phyloP scores from a whole-genome alignment of 2,888 invertebrate genomes.

The Campoplex capitator region DNA sequence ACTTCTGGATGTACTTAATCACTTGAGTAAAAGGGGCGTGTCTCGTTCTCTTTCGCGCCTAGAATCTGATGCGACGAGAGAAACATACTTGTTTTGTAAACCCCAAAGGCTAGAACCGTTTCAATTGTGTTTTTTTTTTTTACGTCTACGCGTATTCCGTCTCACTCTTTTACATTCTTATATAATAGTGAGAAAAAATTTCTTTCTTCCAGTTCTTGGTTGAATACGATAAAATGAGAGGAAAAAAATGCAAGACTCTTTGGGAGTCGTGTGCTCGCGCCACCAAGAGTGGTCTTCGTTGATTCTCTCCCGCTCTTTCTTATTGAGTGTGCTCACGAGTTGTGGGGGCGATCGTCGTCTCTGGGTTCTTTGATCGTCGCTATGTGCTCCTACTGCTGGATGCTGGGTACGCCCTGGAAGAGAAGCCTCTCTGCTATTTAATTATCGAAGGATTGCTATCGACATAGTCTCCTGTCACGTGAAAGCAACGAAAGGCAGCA shows the following conservation, averaged over 20 bases:
- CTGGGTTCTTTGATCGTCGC: conserved; percentile 35
- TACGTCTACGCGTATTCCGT: neutral
- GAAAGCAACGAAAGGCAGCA: neutral
- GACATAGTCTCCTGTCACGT: conserved; percentile 21
- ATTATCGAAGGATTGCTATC: conserved; percentile 55
- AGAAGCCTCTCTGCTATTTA: conserved; percentile 51
- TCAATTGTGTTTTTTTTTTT: neutral
- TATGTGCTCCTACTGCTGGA: conserved; percentile 47
- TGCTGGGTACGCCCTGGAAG: conserved; percentile 72
- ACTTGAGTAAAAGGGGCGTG: conserved; percentile 57
- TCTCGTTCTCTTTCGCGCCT: conserved; percentile 50
- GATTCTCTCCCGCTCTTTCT: neutral
- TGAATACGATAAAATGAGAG: neutral
- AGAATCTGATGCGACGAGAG: conserved; percentile 45
- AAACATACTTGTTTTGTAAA: conserved; percentile 26
- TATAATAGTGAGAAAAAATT: neutral
- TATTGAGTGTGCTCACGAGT: conserved; percentile 63
- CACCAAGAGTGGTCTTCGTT: neutral
- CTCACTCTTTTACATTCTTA: neutral
- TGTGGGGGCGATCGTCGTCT: conserved; percentile 43
- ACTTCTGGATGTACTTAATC: conserved; percentile 45
- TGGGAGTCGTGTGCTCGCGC: neutral
- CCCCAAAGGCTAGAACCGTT: conserved; percentile 7
- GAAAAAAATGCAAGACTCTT: neutral
- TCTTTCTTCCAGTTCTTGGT: neutral